Evolutionary conservation across 2,797 vertebrate genomes (phyloP).

Genomic region (Otolemur crassicaudatus): DNA sequence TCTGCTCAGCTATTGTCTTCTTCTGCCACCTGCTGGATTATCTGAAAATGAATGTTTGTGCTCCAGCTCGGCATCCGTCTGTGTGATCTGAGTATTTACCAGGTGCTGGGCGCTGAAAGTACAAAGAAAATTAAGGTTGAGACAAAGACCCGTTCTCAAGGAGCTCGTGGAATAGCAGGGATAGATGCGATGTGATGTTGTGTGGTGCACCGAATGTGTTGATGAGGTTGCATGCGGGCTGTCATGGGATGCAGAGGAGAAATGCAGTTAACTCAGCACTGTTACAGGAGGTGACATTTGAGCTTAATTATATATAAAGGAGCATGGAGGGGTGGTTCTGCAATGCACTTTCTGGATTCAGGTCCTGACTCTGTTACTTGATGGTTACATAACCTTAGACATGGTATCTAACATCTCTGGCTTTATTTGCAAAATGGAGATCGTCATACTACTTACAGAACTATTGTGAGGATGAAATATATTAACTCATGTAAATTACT

Average conservation of each 20-base stretch:
- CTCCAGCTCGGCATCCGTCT: neutral
- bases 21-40: slow-evolving; percentile 80
- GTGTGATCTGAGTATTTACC: slow-evolving; percentile 13
- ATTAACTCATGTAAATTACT: neutral
- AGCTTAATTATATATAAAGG: neutral
- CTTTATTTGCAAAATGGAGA: neutral
- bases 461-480: slow-evolving; percentile 21
- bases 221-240: neutral
- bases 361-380: neutral
- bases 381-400: neutral
- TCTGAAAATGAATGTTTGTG: slow-evolving; percentile 50
- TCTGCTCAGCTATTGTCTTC: slow-evolving; percentile 67
- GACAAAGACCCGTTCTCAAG: neutral
- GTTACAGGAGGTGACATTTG: neutral
- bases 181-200: neutral
- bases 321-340: neutral
- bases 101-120: neutral
- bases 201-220: neutral
- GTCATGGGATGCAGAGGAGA: neutral
- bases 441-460: neutral
- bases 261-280: neutral
- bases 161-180: neutral
- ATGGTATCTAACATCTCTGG: neutral
- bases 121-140: neutral
- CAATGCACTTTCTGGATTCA: neutral